Evolutionary conservation across 2,888 invertebrate genomes (phyloP).

Genomic region (Trachelus stipa): DNA sequence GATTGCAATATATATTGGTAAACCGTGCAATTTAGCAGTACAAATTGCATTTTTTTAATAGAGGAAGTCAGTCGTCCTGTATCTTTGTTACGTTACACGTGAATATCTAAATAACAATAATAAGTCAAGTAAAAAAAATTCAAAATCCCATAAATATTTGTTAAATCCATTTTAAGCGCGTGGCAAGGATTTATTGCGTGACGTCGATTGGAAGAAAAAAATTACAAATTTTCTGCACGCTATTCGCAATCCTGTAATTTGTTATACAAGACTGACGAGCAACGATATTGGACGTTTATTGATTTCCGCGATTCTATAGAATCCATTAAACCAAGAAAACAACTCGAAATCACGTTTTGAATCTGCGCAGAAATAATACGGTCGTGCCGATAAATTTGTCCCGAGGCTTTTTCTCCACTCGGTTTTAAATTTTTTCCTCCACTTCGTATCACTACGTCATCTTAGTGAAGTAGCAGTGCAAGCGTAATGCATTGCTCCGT

Average conservation of each 20-base stretch:
- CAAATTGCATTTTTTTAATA: not conserved
- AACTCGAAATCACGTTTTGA: not conserved
- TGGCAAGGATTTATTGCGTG: not conserved
- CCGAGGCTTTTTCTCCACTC: not conserved
- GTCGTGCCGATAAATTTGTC: not conserved
- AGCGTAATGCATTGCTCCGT: not conserved
- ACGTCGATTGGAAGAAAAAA: too few relatives aligned
- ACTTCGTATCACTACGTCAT: not conserved
- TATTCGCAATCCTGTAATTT: not conserved
- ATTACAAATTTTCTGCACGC: not conserved
- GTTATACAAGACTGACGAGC: not conserved
- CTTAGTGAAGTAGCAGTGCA: not conserved
- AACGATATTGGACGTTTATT: not conserved
- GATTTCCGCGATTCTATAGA: not conserved
- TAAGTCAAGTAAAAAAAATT: not conserved
- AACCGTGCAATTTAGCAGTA: not conserved
- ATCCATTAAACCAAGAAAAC: not conserved
- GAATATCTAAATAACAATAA: not conserved
- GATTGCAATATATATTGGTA: not conserved
- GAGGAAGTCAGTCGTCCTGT: not conserved
- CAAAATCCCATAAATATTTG: not conserved
- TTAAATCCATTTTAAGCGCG: not conserved
- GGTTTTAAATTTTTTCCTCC: not conserved
- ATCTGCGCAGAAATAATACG: not conserved
- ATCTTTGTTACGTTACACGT: not conserved